These are phyloP conservation scores for Empis stercorea DNA, from an alignment of 2,888 invertebrate genomes.

Conservation along the genomic window DNA sequence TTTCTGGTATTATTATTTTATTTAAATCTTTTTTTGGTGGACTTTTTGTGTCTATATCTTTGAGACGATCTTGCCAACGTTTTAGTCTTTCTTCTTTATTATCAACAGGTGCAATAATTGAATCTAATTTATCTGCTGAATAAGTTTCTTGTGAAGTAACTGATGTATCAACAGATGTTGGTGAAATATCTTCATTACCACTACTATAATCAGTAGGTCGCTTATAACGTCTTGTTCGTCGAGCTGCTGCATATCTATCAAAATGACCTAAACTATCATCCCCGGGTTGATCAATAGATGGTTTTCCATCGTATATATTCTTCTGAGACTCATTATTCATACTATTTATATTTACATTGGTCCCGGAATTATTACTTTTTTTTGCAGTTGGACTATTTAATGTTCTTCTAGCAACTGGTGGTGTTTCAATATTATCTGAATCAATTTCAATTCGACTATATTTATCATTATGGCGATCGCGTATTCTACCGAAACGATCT, in stretches of 20 bases:
- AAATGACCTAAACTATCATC: slow-evolving; percentile 55
- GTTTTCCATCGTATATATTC: slow-evolving; percentile 16
- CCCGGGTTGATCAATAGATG: slow-evolving; percentile 34
- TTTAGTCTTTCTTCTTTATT: slow-evolving; percentile 49
- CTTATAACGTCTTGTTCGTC: slow-evolving; percentile 71
- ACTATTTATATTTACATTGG: not conserved
- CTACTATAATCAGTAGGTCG: slow-evolving; percentile 46
- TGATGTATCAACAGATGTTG: slow-evolving; percentile 31
- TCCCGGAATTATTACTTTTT: slow-evolving; percentile 9
- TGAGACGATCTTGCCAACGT: slow-evolving; percentile 58
- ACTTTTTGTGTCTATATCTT: slow-evolving; percentile 36
- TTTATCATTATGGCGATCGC: slow-evolving; percentile 24
- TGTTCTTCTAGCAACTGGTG: slow-evolving; percentile 62
- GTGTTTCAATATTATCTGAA: slow-evolving; percentile 83
- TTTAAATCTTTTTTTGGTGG: slow-evolving; percentile 36
- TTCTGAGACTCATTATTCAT: not conserved
- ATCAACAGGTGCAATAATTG: slow-evolving; percentile 20
- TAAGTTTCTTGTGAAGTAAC: slow-evolving; percentile 7
- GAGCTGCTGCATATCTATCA: slow-evolving; percentile 68
- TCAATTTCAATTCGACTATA: slow-evolving; percentile 70
- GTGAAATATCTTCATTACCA: slow-evolving; percentile 42
- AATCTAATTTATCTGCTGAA: slow-evolving; percentile 10
- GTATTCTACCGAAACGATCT: slow-evolving; percentile 7
- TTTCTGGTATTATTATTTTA: slow-evolving; percentile 15
- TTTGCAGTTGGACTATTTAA: slow-evolving; percentile 32